Evolutionary conservation across 2,797 vertebrate species (phyloP), one percentile per base, ranked within the genome.

Genomic region (Myiotriccus ornatus): DNA sequence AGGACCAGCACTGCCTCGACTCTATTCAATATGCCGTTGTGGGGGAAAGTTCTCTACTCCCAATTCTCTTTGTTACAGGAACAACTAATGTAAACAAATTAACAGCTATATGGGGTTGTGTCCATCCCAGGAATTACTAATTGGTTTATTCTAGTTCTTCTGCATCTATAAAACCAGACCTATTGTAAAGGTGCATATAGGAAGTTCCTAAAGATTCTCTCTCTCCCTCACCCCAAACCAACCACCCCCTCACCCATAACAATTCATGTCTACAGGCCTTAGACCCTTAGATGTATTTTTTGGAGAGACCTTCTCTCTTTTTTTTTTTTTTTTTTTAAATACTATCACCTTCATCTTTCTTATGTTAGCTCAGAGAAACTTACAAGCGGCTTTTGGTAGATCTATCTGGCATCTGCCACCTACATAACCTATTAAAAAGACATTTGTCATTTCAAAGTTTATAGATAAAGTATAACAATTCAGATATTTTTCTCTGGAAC

Each of bases 401-500:
- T 68, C 43, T 47, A 46, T 6, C 10, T 32, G n/a, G 35, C 10
- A 44, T 0, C 3, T n/a, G 34, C 30, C 41, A 83, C 19, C 37
- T 13, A 75, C 6, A 1, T 9, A 52, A 69, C 7, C 21, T 22
- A 24, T 22, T 44, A 44, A 53, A 81, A 56, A 65, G 24, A 15
- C 1, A 37, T 1, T 4, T 1, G 12, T 9, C 0, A 39, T 37
- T 77, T 46, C 37, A 23, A 85, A 39, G 25, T 44, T 86, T 34
- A 60, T n/a, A 64, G 59, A 63, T 14, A 65, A 73, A 70, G 47
- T 7, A 37, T 1, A 19, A 81, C 59, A 47, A 20, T 2, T 14
- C 4, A 0, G 9, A 0, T 4, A 2, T 73, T 65, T 46, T 35
- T 9, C n/a, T 55, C 20, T 11, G 14, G 35, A 56, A 47, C 10